phyloP scores from a whole-genome alignment of 2,888 invertebrate genomes.

The Eugnorisma glareosa region DNA sequence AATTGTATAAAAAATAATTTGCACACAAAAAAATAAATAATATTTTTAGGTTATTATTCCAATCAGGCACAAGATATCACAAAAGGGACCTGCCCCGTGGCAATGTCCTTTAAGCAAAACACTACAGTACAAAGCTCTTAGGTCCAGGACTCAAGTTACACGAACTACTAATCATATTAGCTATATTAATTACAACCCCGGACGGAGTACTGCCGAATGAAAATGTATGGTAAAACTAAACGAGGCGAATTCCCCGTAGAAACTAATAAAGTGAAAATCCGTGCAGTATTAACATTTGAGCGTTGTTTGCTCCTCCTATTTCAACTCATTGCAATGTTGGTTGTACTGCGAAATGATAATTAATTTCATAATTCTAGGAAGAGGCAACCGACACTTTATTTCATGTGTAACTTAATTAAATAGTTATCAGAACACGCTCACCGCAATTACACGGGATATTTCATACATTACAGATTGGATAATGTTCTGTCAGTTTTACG shows the following conservation, averaged over 20 bases:
- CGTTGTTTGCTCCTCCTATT: conserved; percentile 34
- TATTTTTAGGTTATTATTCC: no score
- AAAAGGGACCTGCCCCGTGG: no score
- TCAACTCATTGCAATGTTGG: conserved; percentile 7
- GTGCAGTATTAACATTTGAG: conserved; percentile 56
- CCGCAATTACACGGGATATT: conserved; percentile 3
- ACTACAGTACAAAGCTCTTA: conserved; percentile 29
- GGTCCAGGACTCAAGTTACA: conserved; percentile 69
- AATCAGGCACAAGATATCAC: no score
- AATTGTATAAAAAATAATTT: no score
- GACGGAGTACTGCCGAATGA: conserved; percentile 86
- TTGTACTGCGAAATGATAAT: neutral
- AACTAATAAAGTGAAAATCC: conserved; percentile 72
- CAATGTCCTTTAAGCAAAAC: no score
- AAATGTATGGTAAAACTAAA: conserved; percentile 82
- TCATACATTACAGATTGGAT: neutral
- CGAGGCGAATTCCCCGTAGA: conserved; percentile 64
- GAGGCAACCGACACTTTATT: neutral
- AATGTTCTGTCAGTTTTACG: no score
- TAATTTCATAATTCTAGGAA: neutral
- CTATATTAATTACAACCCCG: conserved; percentile 86
- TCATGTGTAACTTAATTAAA: neutral
- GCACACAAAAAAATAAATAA: no score
- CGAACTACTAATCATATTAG: conserved; percentile 89
- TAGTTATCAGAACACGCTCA: conserved; percentile 2